Evolutionary conservation across 2,113 vertebrate species (phyloP).

Genomic region (Scortum barcoo): DNA sequence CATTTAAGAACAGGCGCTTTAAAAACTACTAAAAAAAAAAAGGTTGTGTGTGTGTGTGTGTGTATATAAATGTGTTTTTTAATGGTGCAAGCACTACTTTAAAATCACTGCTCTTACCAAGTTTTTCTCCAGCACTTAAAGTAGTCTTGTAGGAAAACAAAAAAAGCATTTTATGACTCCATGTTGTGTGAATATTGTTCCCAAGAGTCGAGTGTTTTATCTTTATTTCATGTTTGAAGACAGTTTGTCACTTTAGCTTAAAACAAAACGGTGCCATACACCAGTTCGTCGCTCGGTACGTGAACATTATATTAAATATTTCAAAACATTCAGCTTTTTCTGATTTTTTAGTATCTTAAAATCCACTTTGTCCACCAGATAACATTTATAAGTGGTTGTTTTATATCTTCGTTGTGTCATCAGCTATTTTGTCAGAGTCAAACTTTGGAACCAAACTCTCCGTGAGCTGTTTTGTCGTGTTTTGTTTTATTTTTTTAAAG

Average conservation of each 20-base stretch:
- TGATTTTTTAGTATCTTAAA: conserved; percentile 13
- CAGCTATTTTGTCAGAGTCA: not conserved
- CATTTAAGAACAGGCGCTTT: conserved; percentile 29
- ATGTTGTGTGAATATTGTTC: conserved; percentile 58
- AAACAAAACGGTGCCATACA: conserved; percentile 68
- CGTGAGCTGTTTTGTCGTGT: conserved; percentile 7
- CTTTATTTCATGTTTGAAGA: conserved; percentile 41
- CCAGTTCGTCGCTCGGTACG: conserved; percentile 20
- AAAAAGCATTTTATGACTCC: conserved; percentile 63
- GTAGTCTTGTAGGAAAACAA: conserved; percentile 59
- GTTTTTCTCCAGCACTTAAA: conserved; percentile 65
- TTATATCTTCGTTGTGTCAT: conserved; percentile 13
- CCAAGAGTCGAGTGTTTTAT: conserved; percentile 53
- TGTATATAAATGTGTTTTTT: conserved; percentile 60
- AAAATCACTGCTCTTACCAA: conserved; percentile 65
- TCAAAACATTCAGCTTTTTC: not conserved
- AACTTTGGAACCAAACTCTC: conserved; percentile 51
- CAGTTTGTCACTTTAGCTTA: conserved; percentile 64
- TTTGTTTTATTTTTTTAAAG: conserved; percentile 45
- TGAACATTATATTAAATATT: not conserved
- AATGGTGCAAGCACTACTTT: conserved; percentile 66
- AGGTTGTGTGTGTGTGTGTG: conserved; percentile 42
- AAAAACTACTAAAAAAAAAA: conserved; percentile 28
- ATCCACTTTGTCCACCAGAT: conserved; percentile 36
- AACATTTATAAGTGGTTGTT: conserved; percentile 9